phyloP scores from a whole-genome alignment of 2,888 invertebrate genomes.

The Aplocera efformata region DNA sequence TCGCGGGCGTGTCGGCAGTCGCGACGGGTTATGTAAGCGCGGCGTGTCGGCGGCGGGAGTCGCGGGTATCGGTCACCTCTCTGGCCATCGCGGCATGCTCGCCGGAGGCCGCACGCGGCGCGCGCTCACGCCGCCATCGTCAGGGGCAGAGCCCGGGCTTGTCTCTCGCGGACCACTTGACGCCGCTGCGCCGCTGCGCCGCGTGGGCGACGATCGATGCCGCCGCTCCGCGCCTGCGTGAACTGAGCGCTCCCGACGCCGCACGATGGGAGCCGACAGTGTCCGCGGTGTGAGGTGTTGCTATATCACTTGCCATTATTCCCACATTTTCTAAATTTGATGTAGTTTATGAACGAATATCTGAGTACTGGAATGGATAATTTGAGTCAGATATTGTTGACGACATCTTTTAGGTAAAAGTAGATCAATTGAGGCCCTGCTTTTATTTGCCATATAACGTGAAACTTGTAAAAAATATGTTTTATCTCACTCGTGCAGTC shows the following conservation, averaged over 20 bases:
- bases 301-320: conserved; percentile 1
- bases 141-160: conserved; percentile 68
- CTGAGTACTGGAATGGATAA: too few species aligned
- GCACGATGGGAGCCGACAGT: conserved; percentile 25
- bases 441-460: too few species aligned
- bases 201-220: conserved; percentile 65
- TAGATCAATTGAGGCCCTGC: too few species aligned
- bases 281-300: conserved; percentile 22
- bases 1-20: conserved; percentile 51
- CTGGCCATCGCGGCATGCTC: conserved; percentile 87
- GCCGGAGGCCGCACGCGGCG: conserved; percentile 81
- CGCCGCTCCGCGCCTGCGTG: conserved; percentile 50
- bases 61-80: conserved; percentile 77
- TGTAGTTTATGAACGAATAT: neutral
- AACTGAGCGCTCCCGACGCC: conserved; percentile 39
- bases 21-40: conserved; percentile 53
- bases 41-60: conserved; percentile 42
- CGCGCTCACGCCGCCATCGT: conserved; percentile 79
- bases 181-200: conserved; percentile 51
- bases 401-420: too few species aligned
- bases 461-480: too few species aligned
- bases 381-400: too few species aligned
- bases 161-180: conserved; percentile 66
- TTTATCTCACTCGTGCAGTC: too few species aligned
- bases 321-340: neutral